Percentiles rank a stretch among this genome's conserved stretches.
phyloP scores from a whole-genome alignment of 2,888 invertebrate species.

The Hanleya hanleyi region DNA sequence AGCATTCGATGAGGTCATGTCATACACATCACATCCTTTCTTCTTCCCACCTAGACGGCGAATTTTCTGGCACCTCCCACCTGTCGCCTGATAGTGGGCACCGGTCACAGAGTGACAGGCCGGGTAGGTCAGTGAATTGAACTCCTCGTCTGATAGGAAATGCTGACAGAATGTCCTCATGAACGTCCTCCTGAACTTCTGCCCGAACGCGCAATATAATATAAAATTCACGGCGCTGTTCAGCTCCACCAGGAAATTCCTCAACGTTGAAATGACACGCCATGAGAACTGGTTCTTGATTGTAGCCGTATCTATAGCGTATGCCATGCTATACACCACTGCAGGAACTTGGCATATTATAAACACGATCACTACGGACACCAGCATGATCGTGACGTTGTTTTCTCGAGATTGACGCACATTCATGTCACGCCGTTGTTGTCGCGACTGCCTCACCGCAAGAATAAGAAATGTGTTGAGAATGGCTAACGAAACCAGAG shows the following conservation, averaged over 20 bases:
- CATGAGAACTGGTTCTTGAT: constrained; percentile 77
- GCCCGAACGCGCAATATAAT: constrained; percentile 98
- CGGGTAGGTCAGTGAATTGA: constrained; percentile 56
- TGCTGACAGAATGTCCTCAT: constrained; percentile 65
- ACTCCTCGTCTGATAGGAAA: constrained; percentile 48
- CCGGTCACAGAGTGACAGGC: background rate
- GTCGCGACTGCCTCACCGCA: constrained; percentile 91
- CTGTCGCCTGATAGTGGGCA: background rate
- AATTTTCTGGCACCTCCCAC: constrained; percentile 8
- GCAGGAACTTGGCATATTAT: constrained; percentile 89
- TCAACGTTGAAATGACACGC: constrained; percentile 59
- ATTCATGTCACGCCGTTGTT: constrained; percentile 91
- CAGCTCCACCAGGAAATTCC: constrained; percentile 93
- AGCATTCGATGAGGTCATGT: constrained; percentile 26
- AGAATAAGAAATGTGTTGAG: constrained; percentile 88
- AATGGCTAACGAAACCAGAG: constrained; percentile 89
- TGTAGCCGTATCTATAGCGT: constrained; percentile 78
- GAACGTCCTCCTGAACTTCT: constrained; percentile 84
- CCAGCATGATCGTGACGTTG: constrained; percentile 93
- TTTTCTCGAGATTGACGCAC: constrained; percentile 89
- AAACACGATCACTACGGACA: constrained; percentile 95
- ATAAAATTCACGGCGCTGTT: constrained; percentile 98
- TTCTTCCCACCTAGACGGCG: background rate
- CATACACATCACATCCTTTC: constrained; percentile 10
- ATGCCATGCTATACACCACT: constrained; percentile 80